Base-by-base conservation (phyloP, 2,797 vertebrate genomes). In the Bovichtus diacanthus region DNA sequence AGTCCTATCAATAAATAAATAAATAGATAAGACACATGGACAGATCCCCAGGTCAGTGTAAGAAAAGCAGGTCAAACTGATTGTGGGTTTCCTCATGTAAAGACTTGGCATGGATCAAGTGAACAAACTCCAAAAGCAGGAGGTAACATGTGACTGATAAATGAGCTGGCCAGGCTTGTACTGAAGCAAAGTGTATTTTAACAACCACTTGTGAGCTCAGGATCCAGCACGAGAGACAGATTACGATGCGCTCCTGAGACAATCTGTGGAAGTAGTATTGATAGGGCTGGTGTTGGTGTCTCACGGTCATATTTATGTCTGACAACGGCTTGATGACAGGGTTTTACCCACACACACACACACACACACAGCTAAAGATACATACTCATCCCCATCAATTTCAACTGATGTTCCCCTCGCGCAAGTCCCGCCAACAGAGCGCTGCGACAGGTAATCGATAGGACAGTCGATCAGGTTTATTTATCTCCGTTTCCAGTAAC, bases 401-500 rank as follows among this genome's bases (percentile, higher is more conserved):
- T 62, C 39, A 60, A 81, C 75, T 71, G 87, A 90, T 86, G 87
- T 76, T 91, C 78, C 76, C 69, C 61, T 82, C 76, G 72, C 76
- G 55, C 62, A 54, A 36, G 70, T 86, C 77, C 79, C 63, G 70
- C 89, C 88, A 87, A 85, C 85, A 62, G 87, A 80, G 82, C 80
- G 49, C 77, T 72, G 72, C 86, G 92, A 92, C 90, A 80, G 71
- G 43, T 92, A 93, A 94, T 95, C 93, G 76, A 95, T 95, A 39
- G 50, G 78, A 89, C 84, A 84, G 71, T 91, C 88, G 8, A 90
- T 92, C 81, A 49, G 59, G 70, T 86, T 93, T 92, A 95, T 94
- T 95, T 94, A 94, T 83, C 82, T 62, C 23, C 2, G 10, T 89
- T 95, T 95, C 94, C 94, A 84, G 94, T 92, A 95, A 94, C 74